phyloP scores from a whole-genome alignment of 2,888 invertebrate species.

The Psylliodes chrysocephalus region DNA sequence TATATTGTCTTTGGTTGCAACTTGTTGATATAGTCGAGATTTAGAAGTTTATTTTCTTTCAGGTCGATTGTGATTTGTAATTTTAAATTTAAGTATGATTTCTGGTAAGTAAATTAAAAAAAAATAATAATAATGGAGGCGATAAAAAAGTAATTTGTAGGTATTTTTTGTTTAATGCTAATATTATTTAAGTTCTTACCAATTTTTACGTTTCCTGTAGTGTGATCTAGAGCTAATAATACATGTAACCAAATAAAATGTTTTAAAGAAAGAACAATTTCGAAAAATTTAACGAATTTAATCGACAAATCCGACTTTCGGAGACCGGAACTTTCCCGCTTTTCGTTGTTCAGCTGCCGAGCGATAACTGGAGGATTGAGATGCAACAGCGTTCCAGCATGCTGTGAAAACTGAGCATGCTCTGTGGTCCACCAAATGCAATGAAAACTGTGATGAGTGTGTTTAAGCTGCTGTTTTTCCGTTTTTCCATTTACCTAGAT shows the following conservation, averaged over 20 bases:
- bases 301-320: background rate
- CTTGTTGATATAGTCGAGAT: too few species aligned
- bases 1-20: too few species aligned
- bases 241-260: background rate
- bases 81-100: too few species aligned
- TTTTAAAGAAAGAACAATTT: background rate
- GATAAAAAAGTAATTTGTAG: too few species aligned
- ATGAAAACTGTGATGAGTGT: constrained; percentile 40
- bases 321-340: constrained; percentile 12
- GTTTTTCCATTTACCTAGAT: constrained; percentile 22
- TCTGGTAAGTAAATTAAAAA: too few species aligned
- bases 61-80: too few species aligned
- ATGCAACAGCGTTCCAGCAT: constrained; percentile 62
- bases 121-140: too few species aligned
- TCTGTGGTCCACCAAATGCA: constrained; percentile 35
- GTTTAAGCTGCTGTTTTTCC: constrained; percentile 36
- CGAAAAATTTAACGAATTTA: background rate
- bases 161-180: too few species aligned
- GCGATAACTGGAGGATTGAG: constrained; percentile 53
- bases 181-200: too few species aligned
- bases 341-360: constrained; percentile 51
- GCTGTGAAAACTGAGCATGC: constrained; percentile 45
- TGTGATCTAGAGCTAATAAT: background rate
- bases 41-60: too few species aligned
- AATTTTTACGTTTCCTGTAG: background rate